Evolutionary conservation across 64 coral and sea anemone genomes (phyloP), one percentile per base, ranked within the genome.

Genomic region (Montipora foliosa): DNA sequence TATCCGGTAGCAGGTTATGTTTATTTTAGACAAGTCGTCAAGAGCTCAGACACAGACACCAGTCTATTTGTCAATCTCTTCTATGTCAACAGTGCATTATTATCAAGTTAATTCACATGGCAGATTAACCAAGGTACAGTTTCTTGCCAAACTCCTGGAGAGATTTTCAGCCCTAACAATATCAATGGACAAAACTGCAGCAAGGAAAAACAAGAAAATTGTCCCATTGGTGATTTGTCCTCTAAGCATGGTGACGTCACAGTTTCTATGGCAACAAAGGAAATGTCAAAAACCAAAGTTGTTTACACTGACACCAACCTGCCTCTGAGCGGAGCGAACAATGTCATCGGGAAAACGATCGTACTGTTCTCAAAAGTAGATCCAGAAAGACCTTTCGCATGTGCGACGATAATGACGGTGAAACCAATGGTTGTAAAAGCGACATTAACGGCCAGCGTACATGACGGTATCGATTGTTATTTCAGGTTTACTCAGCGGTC

Each of bases 221-320:
- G 95, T 83, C 76, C 49, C 1, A 82, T 95, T 17, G 95, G 95
- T 47, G 93, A 95, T 50, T 76, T 98, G 14, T 45, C 52, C 6
- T 87, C 79, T 49, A 95, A 98, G 77, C 77, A 88, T 64, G 93
- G 89, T 15, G 20, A 66, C 29, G 55, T 90, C 47, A 79, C 61
- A 14, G 82, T 98, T 17, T 49, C 89, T 4, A 80, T 85, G 67
- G 89, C 93, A 45, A 89, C 89, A 8, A 78, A 79, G 29, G 72
- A 78, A 4, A 25, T 25, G 14, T 78, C 89, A 14, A 74, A 16
- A 14, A 74, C 84, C 0, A 85, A 89, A 80, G 78, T 49, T 5
- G 89, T 89, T 62, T 89, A 78, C 25, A 98, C 83, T 68, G 96
- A 95, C 53, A 89, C 75, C n/a, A 94, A 92, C 62, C 89, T 98